Conservation (phyloP, 2,797 vertebrate species). For the Poecilia wingei region DNA sequence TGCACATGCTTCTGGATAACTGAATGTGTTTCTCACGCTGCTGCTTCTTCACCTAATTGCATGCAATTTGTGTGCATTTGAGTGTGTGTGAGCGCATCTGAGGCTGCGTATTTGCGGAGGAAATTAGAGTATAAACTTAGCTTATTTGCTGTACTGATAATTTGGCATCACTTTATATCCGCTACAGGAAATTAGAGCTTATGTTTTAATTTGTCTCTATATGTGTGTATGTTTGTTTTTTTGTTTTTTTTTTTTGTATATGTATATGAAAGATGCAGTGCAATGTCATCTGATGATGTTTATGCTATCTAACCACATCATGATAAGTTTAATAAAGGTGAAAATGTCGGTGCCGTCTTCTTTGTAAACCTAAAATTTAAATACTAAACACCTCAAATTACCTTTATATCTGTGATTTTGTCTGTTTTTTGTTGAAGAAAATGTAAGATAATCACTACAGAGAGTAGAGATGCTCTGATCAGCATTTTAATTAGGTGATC, state of each 20-base stretch:
- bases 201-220: conserved; percentile 20
- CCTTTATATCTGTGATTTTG: neutral
- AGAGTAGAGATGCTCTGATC: neutral
- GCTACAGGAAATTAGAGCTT: conserved; percentile 73
- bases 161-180: conserved; percentile 72
- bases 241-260: neutral
- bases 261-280: conserved; percentile 14
- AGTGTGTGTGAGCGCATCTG: conserved; percentile 21
- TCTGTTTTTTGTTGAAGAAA: neutral
- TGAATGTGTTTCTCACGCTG: conserved; percentile 22
- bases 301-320: neutral
- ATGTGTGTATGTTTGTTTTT: conserved; percentile 1
- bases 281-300: conserved; percentile 6
- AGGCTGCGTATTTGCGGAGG: conserved; percentile 52
- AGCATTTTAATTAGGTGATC: neutral
- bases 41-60: conserved; percentile 47
- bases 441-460: neutral
- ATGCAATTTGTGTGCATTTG: conserved; percentile 41
- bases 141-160: conserved; percentile 70
- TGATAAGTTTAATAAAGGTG: neutral
- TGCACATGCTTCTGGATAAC: conserved; percentile 21
- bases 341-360: neutral
- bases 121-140: conserved; percentile 73
- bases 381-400: neutral
- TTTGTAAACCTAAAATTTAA: neutral